These are phyloP conservation scores for Oreochromis mossambicus DNA, from an alignment of 2,797 vertebrate species.

Conservation along the genomic window DNA sequence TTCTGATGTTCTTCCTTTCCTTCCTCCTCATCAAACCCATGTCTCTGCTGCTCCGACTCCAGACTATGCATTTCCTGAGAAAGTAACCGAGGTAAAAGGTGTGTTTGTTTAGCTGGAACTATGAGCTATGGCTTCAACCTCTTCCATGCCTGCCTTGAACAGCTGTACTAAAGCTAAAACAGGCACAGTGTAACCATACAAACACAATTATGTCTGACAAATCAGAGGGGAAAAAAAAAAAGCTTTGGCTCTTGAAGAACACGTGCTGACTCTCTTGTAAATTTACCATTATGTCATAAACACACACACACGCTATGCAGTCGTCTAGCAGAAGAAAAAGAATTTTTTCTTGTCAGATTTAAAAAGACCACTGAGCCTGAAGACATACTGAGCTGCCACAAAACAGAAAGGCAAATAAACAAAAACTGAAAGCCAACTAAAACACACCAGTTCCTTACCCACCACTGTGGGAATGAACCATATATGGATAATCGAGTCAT, in stretches of 20 bases:
- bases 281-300: background rate
- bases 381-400: background rate
- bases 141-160: constrained; percentile 5
- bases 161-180: background rate
- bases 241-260: background rate
- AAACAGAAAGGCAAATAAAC: constrained; percentile 30
- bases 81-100: constrained; percentile 3
- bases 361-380: background rate
- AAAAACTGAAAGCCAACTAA: constrained; percentile 18
- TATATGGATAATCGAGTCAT: constrained; percentile 35
- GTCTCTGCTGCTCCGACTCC: background rate
- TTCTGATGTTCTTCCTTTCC: background rate
- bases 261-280: background rate
- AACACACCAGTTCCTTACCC: constrained; percentile 6
- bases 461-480: constrained; percentile 51
- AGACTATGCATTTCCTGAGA: background rate
- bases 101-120: constrained; percentile 36
- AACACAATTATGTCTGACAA: background rate
- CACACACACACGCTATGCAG: background rate
- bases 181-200: background rate
- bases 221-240: background rate
- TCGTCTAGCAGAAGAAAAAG: background rate
- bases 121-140: background rate
- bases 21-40: background rate
- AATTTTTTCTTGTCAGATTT: background rate